Base-by-base conservation (phyloP, 2,797 vertebrate genomes). In the Notolabrus celidotus region DNA sequence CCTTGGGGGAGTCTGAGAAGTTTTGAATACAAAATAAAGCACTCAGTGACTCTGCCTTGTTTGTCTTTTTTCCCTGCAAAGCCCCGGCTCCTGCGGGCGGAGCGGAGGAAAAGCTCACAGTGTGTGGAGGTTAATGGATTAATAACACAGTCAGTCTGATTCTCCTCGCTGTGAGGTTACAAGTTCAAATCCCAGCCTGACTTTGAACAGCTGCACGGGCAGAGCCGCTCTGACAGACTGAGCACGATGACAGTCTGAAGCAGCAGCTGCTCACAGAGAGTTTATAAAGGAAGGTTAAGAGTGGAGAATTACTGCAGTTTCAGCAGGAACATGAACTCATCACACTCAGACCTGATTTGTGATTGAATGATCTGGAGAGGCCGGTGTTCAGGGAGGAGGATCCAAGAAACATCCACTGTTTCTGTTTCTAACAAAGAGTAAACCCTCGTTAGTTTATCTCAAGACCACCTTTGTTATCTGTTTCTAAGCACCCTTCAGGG, bases 51-150 rank as follows among this genome's bases (percentile, higher is more conserved):
- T 8, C 22, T 3, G 42, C 8, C 23, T 2, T 41, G 60, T 53
- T 43, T 38, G 25, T 23, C 7, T 34, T 16, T 16, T 8, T 43
- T 16, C n/a, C 4, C 38, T 34, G 29, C 20, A 15, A 58, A 42
- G 51, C 46, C 2, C 2, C 2, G 6, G 29, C 27, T 31, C 20
- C 63, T 66, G 46, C 47, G 53, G 73, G 53, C 54, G 9, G 55
- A 46, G 10, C 39, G 4, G 12, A 17, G 53, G 36, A 9, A 10
- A 3, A 25, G 54, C 50, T 52, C 49, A 2, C 17, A 7, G 41
- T 38, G 55, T 56, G 64, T 17, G 41, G 27, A 58, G 77, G 71
- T 68, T 77, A 74, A 72, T 62, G 59, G 66, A 56, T 71, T 65
- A 49, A 52, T 52, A 60, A 52, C 31, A 15, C 27, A 23, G 49